These are phyloP conservation scores for Julus scandinavius DNA, from an alignment of 2,888 invertebrate species.

Conservation along the genomic window DNA sequence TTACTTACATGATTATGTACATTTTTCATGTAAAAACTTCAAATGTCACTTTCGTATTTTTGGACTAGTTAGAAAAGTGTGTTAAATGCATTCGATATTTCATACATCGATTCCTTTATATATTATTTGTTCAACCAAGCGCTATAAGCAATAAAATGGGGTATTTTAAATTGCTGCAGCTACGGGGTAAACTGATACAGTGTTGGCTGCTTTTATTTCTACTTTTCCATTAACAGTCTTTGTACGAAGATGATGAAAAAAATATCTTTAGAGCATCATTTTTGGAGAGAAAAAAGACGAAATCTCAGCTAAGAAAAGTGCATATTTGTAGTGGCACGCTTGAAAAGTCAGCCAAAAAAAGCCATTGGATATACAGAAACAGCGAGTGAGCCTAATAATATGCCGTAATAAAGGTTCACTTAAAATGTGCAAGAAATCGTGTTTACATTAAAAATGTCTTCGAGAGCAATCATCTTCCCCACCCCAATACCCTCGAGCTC, in stretches of 20 bases:
- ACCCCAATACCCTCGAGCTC: neutral
- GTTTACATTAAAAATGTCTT: constrained; percentile 42
- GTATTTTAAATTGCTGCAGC: constrained; percentile 24
- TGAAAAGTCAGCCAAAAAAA: neutral
- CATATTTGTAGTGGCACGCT: constrained; percentile 9
- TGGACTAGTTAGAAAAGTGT: neutral
- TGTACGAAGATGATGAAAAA: constrained; percentile 40
- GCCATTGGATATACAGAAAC: neutral
- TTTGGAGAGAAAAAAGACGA: constrained; percentile 32
- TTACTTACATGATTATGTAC: neutral
- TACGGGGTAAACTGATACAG: constrained; percentile 34
- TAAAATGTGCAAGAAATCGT: constrained; percentile 27
- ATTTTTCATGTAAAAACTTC: neutral
- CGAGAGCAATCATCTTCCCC: constrained; percentile 8
- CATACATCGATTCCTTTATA: neutral
- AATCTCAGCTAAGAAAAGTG: constrained; percentile 16
- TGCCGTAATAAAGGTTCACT: constrained; percentile 35
- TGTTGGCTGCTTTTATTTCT: constrained; percentile 30
- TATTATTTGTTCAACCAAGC: neutral
- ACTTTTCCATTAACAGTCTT: constrained; percentile 35
- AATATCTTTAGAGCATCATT: constrained; percentile 4
- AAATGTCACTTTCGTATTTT: neutral
- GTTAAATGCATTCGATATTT: neutral
- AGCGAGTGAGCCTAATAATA: constrained; percentile 26
- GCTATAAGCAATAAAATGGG: constrained; percentile 35